Evolutionary conservation across 2,113 vertebrate species (phyloP).

Genomic region (Lontra canadensis): DNA sequence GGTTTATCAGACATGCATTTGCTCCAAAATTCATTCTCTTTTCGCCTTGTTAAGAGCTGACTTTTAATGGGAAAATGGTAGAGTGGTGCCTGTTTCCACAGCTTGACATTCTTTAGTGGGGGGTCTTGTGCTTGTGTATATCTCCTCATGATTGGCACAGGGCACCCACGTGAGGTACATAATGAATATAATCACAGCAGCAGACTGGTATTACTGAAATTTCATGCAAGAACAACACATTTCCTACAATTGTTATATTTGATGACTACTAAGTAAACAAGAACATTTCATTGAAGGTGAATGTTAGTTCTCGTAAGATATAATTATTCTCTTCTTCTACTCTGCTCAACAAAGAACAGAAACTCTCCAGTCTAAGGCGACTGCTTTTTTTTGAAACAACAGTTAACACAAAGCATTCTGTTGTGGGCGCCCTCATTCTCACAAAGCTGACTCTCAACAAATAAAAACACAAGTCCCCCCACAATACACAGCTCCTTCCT

Average conservation of each 20-base stretch:
- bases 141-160: not conserved
- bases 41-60: not conserved
- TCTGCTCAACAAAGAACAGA: not conserved
- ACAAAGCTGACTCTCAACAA: slow-evolving; percentile 6
- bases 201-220: not conserved
- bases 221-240: not conserved
- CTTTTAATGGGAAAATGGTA: not conserved
- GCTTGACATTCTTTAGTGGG: not conserved
- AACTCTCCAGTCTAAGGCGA: not conserved
- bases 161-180: not conserved
- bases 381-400: slow-evolving; percentile 1
- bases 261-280: slow-evolving; percentile 37
- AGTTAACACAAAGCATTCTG: not conserved
- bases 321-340: slow-evolving; percentile 31
- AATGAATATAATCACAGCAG: not conserved
- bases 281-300: slow-evolving; percentile 35
- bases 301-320: not conserved
- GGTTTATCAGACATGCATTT: not conserved
- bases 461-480: not conserved
- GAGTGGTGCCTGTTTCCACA: not conserved
- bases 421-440: slow-evolving; percentile 14
- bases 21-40: not conserved
- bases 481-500: not conserved
- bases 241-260: slow-evolving; percentile 1
- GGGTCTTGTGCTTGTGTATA: not conserved